Evolutionary conservation across 2,113 vertebrate genomes (phyloP).

Genomic region (Callorhinus ursinus): DNA sequence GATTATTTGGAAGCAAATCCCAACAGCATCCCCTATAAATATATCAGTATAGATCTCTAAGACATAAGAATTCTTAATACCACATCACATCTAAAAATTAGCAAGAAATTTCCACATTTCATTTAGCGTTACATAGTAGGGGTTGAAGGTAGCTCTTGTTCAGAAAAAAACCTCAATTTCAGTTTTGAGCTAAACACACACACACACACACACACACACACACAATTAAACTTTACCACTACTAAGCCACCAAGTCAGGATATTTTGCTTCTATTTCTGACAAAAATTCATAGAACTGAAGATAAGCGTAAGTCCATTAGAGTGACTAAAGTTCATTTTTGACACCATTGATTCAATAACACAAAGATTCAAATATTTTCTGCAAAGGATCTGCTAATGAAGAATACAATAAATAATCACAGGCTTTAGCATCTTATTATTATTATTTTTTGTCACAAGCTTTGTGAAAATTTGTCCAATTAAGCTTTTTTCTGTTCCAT

Average conservation of each 20-base stretch:
- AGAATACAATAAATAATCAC: background rate
- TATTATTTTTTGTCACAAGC: background rate
- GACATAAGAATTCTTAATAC: background rate
- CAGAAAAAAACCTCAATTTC: background rate
- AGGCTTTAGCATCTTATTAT: background rate
- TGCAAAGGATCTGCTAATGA: background rate
- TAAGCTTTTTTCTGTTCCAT: background rate
- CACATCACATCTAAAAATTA: background rate
- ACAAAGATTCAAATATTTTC: background rate
- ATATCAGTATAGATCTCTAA: background rate
- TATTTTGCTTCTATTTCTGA: background rate
- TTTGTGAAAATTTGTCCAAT: background rate
- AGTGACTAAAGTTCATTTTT: background rate
- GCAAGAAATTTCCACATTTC: background rate
- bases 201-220: no score
- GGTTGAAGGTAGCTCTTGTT: background rate
- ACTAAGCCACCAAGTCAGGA: background rate
- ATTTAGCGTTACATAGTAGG: background rate
- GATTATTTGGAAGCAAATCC: conserved; percentile 9
- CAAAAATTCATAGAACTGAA: background rate
- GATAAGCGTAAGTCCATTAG: background rate
- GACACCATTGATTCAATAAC: background rate
- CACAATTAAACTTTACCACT: background rate
- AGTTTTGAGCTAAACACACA: background rate
- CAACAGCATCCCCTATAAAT: background rate